phyloP scores from a whole-genome alignment of 23 tunicate species.

The Botrylloides violaceus region DNA sequence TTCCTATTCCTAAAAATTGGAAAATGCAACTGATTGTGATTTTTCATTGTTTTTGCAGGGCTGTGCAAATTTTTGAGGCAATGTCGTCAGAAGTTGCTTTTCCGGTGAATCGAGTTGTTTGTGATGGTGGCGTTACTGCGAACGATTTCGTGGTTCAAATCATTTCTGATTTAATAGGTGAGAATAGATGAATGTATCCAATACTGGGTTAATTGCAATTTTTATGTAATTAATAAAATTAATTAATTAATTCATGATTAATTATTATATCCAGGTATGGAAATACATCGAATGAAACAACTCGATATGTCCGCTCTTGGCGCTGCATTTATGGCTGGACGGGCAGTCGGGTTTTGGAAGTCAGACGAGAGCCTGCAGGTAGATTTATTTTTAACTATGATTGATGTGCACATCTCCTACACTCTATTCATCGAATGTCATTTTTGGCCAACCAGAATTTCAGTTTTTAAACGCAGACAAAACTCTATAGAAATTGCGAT shows the following conservation, averaged over 20 bases:
- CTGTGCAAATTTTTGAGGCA: constrained; percentile 49
- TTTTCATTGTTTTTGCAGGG: no score
- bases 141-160: constrained; percentile 61
- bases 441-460: no score
- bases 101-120: constrained; percentile 54
- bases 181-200: no score
- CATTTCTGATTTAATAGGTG: constrained; percentile 47
- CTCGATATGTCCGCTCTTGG: constrained; percentile 85
- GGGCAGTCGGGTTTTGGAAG: constrained; percentile 70
- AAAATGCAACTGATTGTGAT: background rate
- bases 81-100: constrained; percentile 51
- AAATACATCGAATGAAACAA: constrained; percentile 21
- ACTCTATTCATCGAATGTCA: no score
- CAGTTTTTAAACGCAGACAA: no score
- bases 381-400: no score
- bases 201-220: no score
- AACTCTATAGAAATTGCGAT: no score
- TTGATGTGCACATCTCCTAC: no score
- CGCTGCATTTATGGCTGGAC: constrained; percentile 83
- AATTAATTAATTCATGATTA: no score
- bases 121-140: constrained; percentile 87
- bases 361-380: constrained; percentile 20
- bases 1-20: no score
- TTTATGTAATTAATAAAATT: no score
- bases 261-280: constrained; percentile 17